These are phyloP conservation scores for Semotilus atromaculatus DNA, from an alignment of 2,797 vertebrate genomes.

Conservation along the genomic window DNA sequence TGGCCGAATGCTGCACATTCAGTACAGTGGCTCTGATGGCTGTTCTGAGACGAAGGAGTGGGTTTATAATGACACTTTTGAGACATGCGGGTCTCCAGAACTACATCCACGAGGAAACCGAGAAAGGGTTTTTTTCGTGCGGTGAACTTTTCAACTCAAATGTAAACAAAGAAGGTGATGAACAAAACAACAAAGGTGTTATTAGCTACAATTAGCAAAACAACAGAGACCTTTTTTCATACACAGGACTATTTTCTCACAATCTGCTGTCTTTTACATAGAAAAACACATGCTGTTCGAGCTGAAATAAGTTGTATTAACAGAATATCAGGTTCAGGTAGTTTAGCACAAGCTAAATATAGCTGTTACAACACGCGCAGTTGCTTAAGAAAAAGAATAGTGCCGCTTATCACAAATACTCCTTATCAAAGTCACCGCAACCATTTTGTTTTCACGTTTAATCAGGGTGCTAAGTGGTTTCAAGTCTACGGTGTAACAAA, in stretches of 20 bases:
- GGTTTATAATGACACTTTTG: slow-evolving; percentile 35
- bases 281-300: not conserved
- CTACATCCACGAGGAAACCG: not conserved
- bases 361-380: not conserved
- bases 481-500: slow-evolving; percentile 67
- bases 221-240: not conserved
- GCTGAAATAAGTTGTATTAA: not conserved
- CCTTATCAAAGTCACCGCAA: slow-evolving; percentile 55
- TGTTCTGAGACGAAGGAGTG: slow-evolving; percentile 1
- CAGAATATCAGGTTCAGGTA: not conserved
- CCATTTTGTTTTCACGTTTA: slow-evolving; percentile 75
- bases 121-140: not conserved
- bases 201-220: slow-evolving; percentile 16
- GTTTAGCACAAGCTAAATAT: slow-evolving; percentile 19
- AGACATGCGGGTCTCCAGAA: slow-evolving; percentile 30
- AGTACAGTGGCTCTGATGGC: slow-evolving; percentile 24
- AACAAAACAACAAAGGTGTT: slow-evolving; percentile 20
- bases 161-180: slow-evolving; percentile 23
- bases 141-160: slow-evolving; percentile 44
- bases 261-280: not conserved
- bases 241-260: not conserved
- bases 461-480: slow-evolving; percentile 78
- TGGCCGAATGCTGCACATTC: not conserved
- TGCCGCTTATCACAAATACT: slow-evolving; percentile 38
- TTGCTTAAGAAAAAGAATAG: not conserved